phyloP scores from a whole-genome alignment of 2,113 vertebrate genomes.

The Pygoscelis antarcticus region DNA sequence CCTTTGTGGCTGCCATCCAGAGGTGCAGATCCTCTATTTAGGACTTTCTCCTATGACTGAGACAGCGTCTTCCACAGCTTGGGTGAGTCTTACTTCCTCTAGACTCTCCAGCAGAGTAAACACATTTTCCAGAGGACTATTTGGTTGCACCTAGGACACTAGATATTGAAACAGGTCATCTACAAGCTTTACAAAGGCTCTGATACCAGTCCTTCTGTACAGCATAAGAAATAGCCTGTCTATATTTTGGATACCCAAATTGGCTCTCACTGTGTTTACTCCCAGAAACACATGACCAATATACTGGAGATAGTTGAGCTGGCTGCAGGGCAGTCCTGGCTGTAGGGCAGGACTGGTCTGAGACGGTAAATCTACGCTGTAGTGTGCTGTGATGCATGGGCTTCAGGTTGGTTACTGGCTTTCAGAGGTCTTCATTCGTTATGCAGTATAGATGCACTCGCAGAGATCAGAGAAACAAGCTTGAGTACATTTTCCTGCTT shows the following conservation, averaged over 20 bases:
- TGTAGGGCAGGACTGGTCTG: not conserved
- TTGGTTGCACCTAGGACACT: not conserved
- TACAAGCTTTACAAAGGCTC: not conserved
- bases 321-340: not conserved
- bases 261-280: not conserved
- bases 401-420: not conserved
- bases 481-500: not conserved
- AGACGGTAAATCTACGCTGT: not conserved
- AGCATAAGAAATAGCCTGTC: not conserved
- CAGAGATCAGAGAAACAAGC: not conserved
- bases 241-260: not conserved
- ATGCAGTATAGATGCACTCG: not conserved
- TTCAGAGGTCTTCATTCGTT: not conserved
- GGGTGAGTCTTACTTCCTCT: not conserved
- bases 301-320: not conserved
- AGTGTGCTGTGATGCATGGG: not conserved
- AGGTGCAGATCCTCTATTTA: not conserved
- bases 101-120: not conserved
- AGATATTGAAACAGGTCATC: not conserved
- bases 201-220: not conserved
- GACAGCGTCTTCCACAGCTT: not conserved
- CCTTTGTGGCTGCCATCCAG: not conserved
- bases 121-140: not conserved
- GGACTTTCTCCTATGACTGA: not conserved
- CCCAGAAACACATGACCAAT: fast-evolving